Percentiles rank a stretch among this genome's conserved stretches.
Conservation (phyloP, 2,113 vertebrate species). For the Corvus moneduloides region DNA sequence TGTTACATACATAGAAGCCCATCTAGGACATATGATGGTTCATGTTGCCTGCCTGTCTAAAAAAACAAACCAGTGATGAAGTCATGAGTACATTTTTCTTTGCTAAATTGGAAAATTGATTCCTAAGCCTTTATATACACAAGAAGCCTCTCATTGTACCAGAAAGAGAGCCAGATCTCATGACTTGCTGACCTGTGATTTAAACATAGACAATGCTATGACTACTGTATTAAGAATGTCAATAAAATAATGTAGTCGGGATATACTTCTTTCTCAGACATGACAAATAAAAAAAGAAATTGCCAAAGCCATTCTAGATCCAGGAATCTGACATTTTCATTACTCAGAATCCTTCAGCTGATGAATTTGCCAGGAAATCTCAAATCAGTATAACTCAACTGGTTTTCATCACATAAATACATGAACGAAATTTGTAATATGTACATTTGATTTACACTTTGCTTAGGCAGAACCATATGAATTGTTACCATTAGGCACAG, state of each 20-base stretch:
- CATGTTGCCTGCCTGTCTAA: background rate
- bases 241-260: conserved; percentile 23
- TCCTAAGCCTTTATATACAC: conserved; percentile 14
- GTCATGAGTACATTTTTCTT: background rate
- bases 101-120: background rate
- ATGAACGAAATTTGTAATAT: background rate
- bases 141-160: background rate
- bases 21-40: background rate
- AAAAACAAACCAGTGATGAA: background rate
- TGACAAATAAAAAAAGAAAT: conserved; percentile 25
- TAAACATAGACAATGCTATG: background rate
- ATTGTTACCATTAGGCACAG: background rate
- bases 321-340: conserved; percentile 24
- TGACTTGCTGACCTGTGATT: conserved; percentile 25
- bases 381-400: background rate
- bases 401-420: background rate
- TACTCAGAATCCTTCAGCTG: conserved; percentile 5
- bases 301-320: background rate
- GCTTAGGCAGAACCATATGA: background rate
- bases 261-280: conserved; percentile 38
- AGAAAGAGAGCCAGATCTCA: conserved; percentile 12
- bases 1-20: background rate
- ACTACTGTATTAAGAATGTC: background rate
- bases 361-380: conserved; percentile 23
- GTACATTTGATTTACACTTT: background rate